Evolutionary conservation across 2,797 vertebrate species (phyloP).

Genomic region (Phyllotis vaccarum): DNA sequence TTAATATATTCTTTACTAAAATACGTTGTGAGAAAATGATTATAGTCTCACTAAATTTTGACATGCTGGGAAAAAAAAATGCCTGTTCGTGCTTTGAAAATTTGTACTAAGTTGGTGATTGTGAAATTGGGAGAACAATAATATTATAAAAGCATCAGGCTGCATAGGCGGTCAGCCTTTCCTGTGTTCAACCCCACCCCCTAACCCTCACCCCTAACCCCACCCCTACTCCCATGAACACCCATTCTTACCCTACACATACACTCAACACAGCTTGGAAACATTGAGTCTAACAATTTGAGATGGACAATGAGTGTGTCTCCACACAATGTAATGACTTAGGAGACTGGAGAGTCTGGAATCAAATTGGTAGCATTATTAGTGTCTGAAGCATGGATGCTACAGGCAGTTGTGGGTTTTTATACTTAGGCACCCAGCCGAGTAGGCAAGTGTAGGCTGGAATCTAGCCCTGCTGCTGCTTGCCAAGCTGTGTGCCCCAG

Average conservation of each 20-base stretch:
- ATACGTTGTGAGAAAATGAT: slow-evolving; percentile 80
- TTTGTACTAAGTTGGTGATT: slow-evolving; percentile 69
- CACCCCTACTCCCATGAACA: too few species aligned
- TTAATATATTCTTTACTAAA: slow-evolving; percentile 80
- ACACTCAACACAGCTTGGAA: slow-evolving; percentile 34
- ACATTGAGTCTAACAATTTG: slow-evolving; percentile 30
- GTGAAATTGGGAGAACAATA: slow-evolving; percentile 60
- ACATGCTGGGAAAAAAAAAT: slow-evolving; percentile 74
- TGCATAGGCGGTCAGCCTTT: neutral
- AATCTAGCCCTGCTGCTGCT: slow-evolving; percentile 57
- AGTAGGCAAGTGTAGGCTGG: slow-evolving; percentile 79
- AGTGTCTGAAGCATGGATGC: slow-evolving; percentile 60
- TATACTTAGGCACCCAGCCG: slow-evolving; percentile 74
- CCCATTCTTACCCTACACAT: neutral
- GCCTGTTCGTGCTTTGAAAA: slow-evolving; percentile 70
- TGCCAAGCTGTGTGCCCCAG: slow-evolving; percentile 72
- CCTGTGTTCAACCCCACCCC: neutral
- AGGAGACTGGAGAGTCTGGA: slow-evolving; percentile 64
- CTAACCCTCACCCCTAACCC: too few species aligned
- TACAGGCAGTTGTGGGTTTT: slow-evolving; percentile 73
- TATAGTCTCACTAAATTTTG: slow-evolving; percentile 79
- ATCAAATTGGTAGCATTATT: slow-evolving; percentile 69
- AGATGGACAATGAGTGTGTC: slow-evolving; percentile 64
- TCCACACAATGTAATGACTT: slow-evolving; percentile 60
- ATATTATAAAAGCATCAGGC: slow-evolving; percentile 21